Conservation (phyloP, 2,797 vertebrate species). For the Gobionotothen gibberifrons region DNA sequence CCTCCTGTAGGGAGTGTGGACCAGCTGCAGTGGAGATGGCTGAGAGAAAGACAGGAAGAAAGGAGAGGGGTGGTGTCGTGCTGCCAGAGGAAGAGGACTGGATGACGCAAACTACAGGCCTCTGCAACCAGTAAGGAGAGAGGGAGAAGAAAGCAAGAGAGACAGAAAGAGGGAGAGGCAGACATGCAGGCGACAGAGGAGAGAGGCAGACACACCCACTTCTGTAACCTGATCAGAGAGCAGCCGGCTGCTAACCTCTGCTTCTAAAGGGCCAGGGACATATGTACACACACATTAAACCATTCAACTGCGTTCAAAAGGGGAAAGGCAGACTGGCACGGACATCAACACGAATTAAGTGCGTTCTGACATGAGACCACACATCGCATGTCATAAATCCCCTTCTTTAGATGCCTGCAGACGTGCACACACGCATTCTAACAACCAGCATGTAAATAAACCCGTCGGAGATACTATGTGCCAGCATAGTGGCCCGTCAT, state of each 20-base stretch:
- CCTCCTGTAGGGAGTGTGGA: conserved; percentile 71
- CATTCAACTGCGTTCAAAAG: conserved; percentile 13
- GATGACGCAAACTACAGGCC: conserved; percentile 72
- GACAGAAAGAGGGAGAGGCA: conserved; percentile 76
- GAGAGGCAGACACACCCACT: conserved; percentile 84
- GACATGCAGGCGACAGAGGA: conserved; percentile 85
- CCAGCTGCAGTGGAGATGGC: conserved; percentile 74
- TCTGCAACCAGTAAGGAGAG: conserved; percentile 62
- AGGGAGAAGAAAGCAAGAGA: conserved; percentile 61
- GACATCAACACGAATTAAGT: conserved; percentile 7
- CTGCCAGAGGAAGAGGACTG: conserved; percentile 71
- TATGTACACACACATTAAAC: conserved; percentile 28
- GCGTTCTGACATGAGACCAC: conserved; percentile 3
- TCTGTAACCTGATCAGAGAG: conserved; percentile 85
- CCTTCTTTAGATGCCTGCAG: conserved; percentile 11
- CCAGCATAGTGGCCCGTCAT: conserved; percentile 4
- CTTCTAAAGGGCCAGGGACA: conserved; percentile 66
- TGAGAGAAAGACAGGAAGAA: conserved; percentile 41
- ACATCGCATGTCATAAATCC: conserved; percentile 8
- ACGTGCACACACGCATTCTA: neutral
- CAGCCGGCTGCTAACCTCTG: conserved; percentile 77
- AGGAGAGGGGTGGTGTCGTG: conserved; percentile 61
- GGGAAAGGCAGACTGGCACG: conserved; percentile 3
- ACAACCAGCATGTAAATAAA: conserved; percentile 20
- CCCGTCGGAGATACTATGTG: neutral